These are phyloP conservation scores for Oasisia sp. DNA, from an alignment of 2,888 invertebrate genomes.

Conservation along the genomic window DNA sequence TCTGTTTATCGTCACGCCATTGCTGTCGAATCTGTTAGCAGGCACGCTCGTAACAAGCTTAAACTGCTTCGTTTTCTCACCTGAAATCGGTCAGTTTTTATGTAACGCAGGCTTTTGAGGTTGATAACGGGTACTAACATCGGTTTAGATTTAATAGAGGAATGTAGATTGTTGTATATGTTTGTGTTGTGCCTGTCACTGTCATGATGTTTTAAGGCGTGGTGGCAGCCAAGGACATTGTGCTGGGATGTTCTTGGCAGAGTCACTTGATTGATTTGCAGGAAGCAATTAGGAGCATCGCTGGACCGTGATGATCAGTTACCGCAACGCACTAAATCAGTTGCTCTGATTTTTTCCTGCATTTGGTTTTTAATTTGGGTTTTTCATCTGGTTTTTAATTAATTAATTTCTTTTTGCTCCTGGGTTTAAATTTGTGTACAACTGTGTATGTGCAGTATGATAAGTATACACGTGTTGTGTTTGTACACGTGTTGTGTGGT, in stretches of 20 bases:
- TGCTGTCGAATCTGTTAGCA: background rate
- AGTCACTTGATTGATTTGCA: background rate
- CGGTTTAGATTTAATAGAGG: background rate
- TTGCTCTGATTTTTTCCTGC: background rate
- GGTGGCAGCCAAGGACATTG: background rate
- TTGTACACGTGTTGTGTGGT: background rate
- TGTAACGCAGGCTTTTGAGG: background rate
- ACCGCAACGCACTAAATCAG: background rate
- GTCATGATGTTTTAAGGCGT: conserved; percentile 1
- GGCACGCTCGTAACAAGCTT: background rate
- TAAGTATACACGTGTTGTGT: background rate
- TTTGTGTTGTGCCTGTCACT: background rate
- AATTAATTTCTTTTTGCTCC: too few relatives aligned
- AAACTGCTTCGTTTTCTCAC: background rate
- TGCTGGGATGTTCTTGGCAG: background rate
- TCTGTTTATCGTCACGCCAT: background rate
- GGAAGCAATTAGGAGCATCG: background rate
- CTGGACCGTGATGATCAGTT: background rate
- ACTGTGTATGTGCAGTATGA: background rate
- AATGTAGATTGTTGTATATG: background rate
- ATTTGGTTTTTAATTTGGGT: background rate
- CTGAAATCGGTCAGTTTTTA: background rate
- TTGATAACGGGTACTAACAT: background rate
- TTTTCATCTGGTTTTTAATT: background rate
- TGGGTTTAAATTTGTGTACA: background rate